These are phyloP conservation scores for Amorpha juglandis DNA, from an alignment of 2,888 invertebrate genomes.

Conservation along the genomic window DNA sequence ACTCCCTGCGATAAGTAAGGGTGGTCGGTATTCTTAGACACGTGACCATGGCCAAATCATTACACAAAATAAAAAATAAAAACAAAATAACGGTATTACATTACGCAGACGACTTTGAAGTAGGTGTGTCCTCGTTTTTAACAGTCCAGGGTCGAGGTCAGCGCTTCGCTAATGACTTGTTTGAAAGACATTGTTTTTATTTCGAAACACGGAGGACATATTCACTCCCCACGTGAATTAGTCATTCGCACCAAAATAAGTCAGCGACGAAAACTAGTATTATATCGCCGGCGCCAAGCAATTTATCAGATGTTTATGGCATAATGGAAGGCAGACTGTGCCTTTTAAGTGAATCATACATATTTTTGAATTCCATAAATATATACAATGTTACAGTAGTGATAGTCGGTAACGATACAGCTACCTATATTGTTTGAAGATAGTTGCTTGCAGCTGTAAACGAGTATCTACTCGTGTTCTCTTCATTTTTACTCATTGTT, in stretches of 20 bases:
- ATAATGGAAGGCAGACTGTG: not conserved
- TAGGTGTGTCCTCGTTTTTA: slow-evolving; percentile 36
- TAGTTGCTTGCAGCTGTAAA: too few species aligned
- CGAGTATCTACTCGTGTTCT: too few species aligned
- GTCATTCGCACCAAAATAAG: slow-evolving; percentile 12
- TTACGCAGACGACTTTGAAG: slow-evolving; percentile 30
- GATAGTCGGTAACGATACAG: too few species aligned
- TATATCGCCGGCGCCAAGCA: not conserved
- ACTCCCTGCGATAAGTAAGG: not conserved
- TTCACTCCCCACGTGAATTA: slow-evolving; percentile 25
- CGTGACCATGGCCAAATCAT: not conserved
- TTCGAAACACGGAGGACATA: slow-evolving; percentile 24
- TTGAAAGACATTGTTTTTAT: slow-evolving; percentile 20
- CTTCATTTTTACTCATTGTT: too few species aligned
- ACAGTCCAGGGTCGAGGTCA: slow-evolving; percentile 38
- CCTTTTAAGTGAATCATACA: not conserved
- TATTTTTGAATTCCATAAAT: not conserved
- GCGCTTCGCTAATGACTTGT: slow-evolving; percentile 33
- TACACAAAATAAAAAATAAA: not conserved
- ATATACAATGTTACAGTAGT: not conserved
- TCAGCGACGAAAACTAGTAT: slow-evolving; percentile 11
- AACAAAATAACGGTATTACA: not conserved
- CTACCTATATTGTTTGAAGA: too few species aligned
- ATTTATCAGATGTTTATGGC: not conserved
- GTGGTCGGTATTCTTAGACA: not conserved